These are phyloP conservation scores for Xenentodon cancila DNA, from an alignment of 2,797 vertebrate genomes.

Conservation along the genomic window DNA sequence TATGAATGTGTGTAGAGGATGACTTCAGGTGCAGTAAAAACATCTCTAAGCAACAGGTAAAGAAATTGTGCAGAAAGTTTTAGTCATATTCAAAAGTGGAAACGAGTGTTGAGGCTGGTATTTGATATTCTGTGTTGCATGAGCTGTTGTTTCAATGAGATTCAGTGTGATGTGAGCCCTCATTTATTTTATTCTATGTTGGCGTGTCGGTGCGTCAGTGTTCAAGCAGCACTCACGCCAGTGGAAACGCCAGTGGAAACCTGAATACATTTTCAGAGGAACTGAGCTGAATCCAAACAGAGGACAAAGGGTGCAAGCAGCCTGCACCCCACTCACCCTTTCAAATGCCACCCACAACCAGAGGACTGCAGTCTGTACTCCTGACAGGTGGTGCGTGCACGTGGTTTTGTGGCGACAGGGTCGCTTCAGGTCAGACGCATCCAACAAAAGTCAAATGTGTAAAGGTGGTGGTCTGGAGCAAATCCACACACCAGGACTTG, in stretches of 20 bases:
- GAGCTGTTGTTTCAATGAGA: too few relatives aligned
- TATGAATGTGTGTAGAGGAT: too few relatives aligned
- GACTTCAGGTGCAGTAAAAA: too few relatives aligned
- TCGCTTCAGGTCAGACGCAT: slow-evolving; percentile 7
- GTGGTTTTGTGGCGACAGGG: background rate
- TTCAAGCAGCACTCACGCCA: background rate
- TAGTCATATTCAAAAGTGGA: too few relatives aligned
- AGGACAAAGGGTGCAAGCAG: background rate
- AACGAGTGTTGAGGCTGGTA: too few relatives aligned
- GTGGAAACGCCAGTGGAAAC: too few relatives aligned
- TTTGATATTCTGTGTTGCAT: too few relatives aligned
- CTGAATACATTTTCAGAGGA: background rate
- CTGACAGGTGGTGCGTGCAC: background rate
- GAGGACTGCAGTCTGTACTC: background rate
- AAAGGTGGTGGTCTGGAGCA: background rate
- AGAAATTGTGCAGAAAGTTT: too few relatives aligned
- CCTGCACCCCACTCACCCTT: background rate
- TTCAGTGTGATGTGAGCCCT: too few relatives aligned
- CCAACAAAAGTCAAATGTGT: slow-evolving; percentile 3
- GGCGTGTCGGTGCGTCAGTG: background rate
- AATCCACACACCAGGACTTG: too few relatives aligned
- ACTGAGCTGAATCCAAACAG: background rate
- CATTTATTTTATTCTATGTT: background rate
- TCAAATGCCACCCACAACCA: background rate
- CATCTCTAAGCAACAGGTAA: too few relatives aligned